Evolutionary conservation across 2,888 invertebrate species (phyloP).

Genomic region (Diaprepes abbreviatus): DNA sequence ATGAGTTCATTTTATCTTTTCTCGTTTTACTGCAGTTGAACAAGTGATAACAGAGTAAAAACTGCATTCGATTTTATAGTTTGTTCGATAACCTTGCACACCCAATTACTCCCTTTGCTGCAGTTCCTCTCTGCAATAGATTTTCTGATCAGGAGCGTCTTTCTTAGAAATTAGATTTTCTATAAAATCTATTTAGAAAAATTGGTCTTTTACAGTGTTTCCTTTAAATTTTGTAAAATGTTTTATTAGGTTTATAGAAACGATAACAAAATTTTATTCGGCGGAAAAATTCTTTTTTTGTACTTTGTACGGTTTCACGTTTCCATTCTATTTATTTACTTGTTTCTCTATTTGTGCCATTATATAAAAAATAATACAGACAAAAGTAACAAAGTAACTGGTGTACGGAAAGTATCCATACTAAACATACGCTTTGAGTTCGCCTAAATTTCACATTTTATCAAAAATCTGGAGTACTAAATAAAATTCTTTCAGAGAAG

Average conservation of each 20-base stretch:
- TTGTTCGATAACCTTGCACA: slow-evolving; percentile 55
- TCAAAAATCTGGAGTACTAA: too few species aligned
- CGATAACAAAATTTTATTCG: neutral
- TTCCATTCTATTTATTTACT: too few species aligned
- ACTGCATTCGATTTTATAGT: slow-evolving; percentile 55
- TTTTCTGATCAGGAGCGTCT: slow-evolving; percentile 37
- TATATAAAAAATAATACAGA: too few species aligned
- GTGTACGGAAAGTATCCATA: too few species aligned
- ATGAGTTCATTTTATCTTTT: slow-evolving; percentile 52
- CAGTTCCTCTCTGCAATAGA: slow-evolving; percentile 32
- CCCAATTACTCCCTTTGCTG: slow-evolving; percentile 51
- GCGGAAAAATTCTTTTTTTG: neutral
- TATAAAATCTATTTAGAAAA: slow-evolving; percentile 9
- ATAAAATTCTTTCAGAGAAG: too few species aligned
- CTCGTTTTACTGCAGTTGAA: slow-evolving; percentile 50
- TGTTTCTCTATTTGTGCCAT: too few species aligned
- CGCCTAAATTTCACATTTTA: too few species aligned
- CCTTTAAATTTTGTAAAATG: slow-evolving; percentile 8
- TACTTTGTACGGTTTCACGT: too few species aligned
- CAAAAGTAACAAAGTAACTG: too few species aligned
- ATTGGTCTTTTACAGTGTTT: slow-evolving; percentile 11
- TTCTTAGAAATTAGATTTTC: slow-evolving; percentile 33
- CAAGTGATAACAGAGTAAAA: slow-evolving; percentile 54
- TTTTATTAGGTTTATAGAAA: neutral
- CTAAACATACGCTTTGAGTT: too few species aligned